These are phyloP conservation scores for Thaumetopoea pityocampa DNA, from an alignment of 1,140 invertebrate species.

Conservation along the genomic window DNA sequence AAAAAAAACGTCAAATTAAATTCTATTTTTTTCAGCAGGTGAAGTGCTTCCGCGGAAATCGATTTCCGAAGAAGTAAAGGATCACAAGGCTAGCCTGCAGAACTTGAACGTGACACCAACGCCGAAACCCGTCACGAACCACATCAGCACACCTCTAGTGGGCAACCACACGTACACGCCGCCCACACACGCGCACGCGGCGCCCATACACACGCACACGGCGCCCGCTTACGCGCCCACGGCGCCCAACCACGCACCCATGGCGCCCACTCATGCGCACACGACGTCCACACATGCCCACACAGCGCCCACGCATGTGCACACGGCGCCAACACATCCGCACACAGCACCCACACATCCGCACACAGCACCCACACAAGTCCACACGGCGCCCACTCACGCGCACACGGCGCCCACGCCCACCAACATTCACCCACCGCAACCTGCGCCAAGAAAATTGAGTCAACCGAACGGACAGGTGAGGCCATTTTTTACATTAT, in stretches of 20 bases:
- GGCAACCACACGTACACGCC: slow-evolving; percentile 42
- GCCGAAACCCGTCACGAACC: slow-evolving; percentile 53
- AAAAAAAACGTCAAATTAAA: too few relatives aligned
- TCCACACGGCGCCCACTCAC: slow-evolving; percentile 19
- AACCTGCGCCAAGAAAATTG: slow-evolving; percentile 68
- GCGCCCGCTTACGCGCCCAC: slow-evolving; percentile 25
- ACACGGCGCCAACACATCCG: slow-evolving; percentile 58
- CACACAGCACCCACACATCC: slow-evolving; percentile 51
- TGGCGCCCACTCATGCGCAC: slow-evolving; percentile 23
- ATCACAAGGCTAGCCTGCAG: slow-evolving; percentile 55
- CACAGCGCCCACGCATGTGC: slow-evolving; percentile 22
- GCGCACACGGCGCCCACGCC: slow-evolving; percentile 20
- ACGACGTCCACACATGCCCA: slow-evolving; percentile 23
- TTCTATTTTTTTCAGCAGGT: slow-evolving; percentile 31
- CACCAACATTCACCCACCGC: slow-evolving; percentile 45
- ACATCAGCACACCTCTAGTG: slow-evolving; percentile 53
- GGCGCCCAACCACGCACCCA: slow-evolving; percentile 42
- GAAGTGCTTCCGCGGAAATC: slow-evolving; percentile 50
- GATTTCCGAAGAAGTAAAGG: slow-evolving; percentile 64
- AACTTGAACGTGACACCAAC: slow-evolving; percentile 50
- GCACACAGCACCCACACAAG: slow-evolving; percentile 23
- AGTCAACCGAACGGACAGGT: slow-evolving; percentile 64
- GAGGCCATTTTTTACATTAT: too few relatives aligned
- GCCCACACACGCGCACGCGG: slow-evolving; percentile 25
- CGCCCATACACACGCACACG: slow-evolving; percentile 20